Base-by-base conservation (phyloP, 2,113 vertebrate genomes). In the Campylorhamphus procurvoides region DNA sequence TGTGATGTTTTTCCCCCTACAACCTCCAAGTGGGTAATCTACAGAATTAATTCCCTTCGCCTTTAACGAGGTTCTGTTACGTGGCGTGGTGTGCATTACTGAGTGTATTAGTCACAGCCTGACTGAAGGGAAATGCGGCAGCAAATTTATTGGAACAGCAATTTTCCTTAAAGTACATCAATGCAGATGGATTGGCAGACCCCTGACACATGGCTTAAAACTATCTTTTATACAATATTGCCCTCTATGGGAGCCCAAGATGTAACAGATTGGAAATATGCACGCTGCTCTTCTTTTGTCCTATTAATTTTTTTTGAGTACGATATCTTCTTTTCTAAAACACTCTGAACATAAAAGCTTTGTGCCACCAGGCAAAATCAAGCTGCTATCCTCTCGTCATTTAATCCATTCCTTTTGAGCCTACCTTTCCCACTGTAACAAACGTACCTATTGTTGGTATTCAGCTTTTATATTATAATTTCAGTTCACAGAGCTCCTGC, bases 141-240 rank as follows among this genome's bases (percentile, higher is more conserved):
- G 76, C 91, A 95, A 92, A 96, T 97, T 97, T 88, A 96, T 95
- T 88, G 83, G 83, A 95, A 94, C 59, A 92, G 89, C 84, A 77
- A 79, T 97, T 97, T 97, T 93, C 95, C 92, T 97, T 76, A 91
- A 96, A 95, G 76, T 85, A 20, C 85, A 95, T 95, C 95, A 84
- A 62, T 89, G 72, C 63, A 96, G 94, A 97, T 88, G 93, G 98
- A 96, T 95, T 95, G 92, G 92, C 88, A 93, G 83, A 94, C 87
- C 90, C 78, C 73, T 71, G 44, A 27, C 27, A 92, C 67, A 44
- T 19, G 58, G 90, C 52, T 75, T 68, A 40, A 92, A 93, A 37
- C 76, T 73, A 98, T 98, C 95, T 97, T 97, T 98, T 97, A 97
- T 98, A 94, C 98, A 98, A 98, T 95, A 97, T 98, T 98, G 98